Percentiles rank a stretch among this genome's conserved stretches.
Evolutionary conservation across 1,140 invertebrate species (phyloP).

Genomic region (Muscidifurax raptorellus): DNA sequence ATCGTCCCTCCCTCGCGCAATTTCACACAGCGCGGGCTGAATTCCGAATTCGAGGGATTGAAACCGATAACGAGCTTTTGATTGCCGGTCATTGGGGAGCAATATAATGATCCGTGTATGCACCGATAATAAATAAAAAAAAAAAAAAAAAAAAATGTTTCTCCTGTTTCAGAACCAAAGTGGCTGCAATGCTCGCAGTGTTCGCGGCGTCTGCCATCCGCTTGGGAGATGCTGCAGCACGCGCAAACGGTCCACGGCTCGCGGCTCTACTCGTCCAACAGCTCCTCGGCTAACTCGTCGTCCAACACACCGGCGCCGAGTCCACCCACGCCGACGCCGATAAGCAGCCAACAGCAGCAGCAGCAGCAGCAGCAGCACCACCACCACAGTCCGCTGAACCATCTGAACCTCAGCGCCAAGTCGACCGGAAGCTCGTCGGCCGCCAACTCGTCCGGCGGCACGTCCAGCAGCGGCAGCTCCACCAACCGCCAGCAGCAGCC

Average conservation of each 20-base stretch:
- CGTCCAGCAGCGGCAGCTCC: constrained; percentile 66
- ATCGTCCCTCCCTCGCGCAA: constrained; percentile 64
- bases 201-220: constrained; percentile 90
- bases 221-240: constrained; percentile 96
- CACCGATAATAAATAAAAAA: too few species aligned
- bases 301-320: constrained; percentile 72
- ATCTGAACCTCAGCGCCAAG: constrained; percentile 72
- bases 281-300: constrained; percentile 71
- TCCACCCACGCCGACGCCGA: constrained; percentile 71
- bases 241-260: constrained; percentile 95
- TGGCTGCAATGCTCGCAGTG: constrained; percentile 96
- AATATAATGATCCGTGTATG: too few species aligned
- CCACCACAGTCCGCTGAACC: constrained; percentile 72
- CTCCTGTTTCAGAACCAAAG: constrained; percentile 91
- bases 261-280: constrained; percentile 90
- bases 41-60: constrained; percentile 73
- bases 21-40: constrained; percentile 71
- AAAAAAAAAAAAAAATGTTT: constrained; percentile 46
- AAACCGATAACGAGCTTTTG: constrained; percentile 57
- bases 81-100: neutral
- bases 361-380: constrained; percentile 68
- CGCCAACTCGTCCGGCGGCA: constrained; percentile 69
- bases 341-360: constrained; percentile 52
- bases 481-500: constrained; percentile 63
- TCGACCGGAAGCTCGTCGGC: constrained; percentile 71